Percentiles rank a stretch among this genome's conserved stretches.
Evolutionary conservation across 2,888 invertebrate genomes (phyloP).

Genomic region (Tipula unca): DNA sequence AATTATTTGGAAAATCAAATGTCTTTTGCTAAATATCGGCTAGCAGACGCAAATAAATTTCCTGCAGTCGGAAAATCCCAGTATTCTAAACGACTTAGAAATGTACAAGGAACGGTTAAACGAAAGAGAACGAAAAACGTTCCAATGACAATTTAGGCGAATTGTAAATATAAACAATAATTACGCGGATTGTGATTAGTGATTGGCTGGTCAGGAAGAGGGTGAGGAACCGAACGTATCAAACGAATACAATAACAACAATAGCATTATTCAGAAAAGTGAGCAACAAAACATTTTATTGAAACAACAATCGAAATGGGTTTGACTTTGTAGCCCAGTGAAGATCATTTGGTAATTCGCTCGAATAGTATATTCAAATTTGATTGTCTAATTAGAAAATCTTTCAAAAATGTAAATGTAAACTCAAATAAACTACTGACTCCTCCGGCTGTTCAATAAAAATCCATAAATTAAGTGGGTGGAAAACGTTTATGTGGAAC

Average conservation of each 20-base stretch:
- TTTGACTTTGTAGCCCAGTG: not conserved
- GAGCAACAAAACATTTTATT: not conserved
- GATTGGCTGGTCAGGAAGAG: constrained; percentile 37
- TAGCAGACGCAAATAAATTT: constrained; percentile 26
- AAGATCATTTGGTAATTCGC: not conserved
- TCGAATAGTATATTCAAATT: too few species aligned
- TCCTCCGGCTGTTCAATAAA: too few species aligned
- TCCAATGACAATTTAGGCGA: constrained; percentile 40
- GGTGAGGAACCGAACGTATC: not conserved
- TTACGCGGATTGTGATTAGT: constrained; percentile 44
- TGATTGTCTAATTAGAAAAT: too few species aligned
- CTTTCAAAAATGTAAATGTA: too few species aligned
- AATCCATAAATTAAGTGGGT: not conserved
- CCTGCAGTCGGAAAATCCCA: constrained; percentile 38
- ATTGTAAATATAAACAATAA: constrained; percentile 53
- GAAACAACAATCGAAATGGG: not conserved
- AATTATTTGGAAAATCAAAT: constrained; percentile 23
- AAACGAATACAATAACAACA: not conserved
- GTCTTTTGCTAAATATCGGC: constrained; percentile 22
- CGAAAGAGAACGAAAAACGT: constrained; percentile 25
- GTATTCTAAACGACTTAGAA: constrained; percentile 33
- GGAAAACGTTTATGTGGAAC: not conserved
- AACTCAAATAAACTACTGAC: too few species aligned
- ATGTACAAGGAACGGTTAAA: constrained; percentile 38
- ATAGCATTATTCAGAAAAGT: not conserved